Conservation (phyloP, 1,140 invertebrate genomes). For the Drosophila lacteicornis region DNA sequence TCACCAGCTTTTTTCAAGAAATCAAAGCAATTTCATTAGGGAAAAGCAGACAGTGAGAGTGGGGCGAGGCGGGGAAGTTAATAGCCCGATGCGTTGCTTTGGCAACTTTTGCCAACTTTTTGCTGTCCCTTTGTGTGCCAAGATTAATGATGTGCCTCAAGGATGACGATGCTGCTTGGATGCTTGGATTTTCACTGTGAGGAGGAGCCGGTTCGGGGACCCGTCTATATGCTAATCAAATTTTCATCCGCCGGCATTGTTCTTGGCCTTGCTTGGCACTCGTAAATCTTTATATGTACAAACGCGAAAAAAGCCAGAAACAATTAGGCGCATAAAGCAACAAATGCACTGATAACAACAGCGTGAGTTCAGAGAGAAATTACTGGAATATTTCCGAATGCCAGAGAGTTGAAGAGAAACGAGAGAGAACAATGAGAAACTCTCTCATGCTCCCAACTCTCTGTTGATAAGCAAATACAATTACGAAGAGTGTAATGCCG, state of each 20-base stretch:
- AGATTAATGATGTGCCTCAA: slow-evolving; percentile 59
- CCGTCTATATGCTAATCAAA: slow-evolving; percentile 43
- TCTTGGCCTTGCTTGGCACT: slow-evolving; percentile 26
- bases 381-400: slow-evolving; percentile 9
- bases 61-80: slow-evolving; percentile 17
- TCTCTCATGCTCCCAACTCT: not conserved
- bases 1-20: slow-evolving; percentile 45
- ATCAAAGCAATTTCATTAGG: slow-evolving; percentile 79
- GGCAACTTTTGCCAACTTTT: slow-evolving; percentile 58
- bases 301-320: slow-evolving; percentile 30
- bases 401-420: not conserved
- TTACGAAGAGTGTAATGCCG: slow-evolving; percentile 21
- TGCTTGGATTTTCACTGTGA: not conserved
- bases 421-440: not conserved
- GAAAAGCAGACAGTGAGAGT: slow-evolving; percentile 23
- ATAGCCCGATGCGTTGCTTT: slow-evolving; percentile 46
- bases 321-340: slow-evolving; percentile 48
- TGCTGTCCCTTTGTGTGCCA: slow-evolving; percentile 49
- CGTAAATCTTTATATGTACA: slow-evolving; percentile 45
- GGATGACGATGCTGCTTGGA: slow-evolving; percentile 35
- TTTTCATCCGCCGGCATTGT: slow-evolving; percentile 28
- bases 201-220: not conserved
- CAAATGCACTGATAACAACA: slow-evolving; percentile 52
- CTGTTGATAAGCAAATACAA: slow-evolving; percentile 41
- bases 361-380: slow-evolving; percentile 16